Evolutionary conservation across 2,113 vertebrate species (phyloP).

Genomic region (Nicator chloris): DNA sequence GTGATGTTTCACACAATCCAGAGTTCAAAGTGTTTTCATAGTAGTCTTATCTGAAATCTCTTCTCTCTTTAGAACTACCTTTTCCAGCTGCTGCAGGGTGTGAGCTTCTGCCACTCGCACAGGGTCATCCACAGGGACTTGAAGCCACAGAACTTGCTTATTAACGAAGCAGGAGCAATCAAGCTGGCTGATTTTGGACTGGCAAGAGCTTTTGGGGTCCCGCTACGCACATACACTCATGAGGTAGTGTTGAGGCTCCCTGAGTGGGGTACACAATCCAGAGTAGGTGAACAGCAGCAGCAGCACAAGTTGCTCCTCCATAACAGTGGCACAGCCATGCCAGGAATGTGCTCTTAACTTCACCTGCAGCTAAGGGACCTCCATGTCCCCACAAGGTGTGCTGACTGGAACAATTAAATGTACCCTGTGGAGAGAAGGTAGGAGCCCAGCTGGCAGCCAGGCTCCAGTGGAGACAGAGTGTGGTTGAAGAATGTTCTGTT

Average conservation of each 20-base stretch:
- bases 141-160: conserved; percentile 78
- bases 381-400: neutral
- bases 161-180: conserved; percentile 67
- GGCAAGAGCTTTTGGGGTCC: conserved; percentile 74
- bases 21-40: neutral
- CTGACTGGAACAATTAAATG: too few species aligned
- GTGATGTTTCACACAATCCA: neutral
- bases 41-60: neutral
- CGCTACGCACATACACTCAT: conserved; percentile 73
- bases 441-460: too few species aligned
- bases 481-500: neutral
- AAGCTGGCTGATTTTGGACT: conserved; percentile 79
- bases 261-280: neutral
- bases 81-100: conserved; percentile 74
- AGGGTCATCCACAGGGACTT: conserved; percentile 78
- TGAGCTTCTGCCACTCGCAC: conserved; percentile 74
- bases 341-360: neutral
- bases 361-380: neutral
- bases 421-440: too few species aligned
- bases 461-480: too few species aligned
- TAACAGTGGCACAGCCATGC: neutral
- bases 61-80: conserved; percentile 72
- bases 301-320: neutral
- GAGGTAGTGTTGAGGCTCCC: conserved; percentile 55
- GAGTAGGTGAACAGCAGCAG: neutral